Percentiles rank a stretch among this genome's conserved stretches.
These are phyloP conservation scores for Aethes cnicana DNA, from an alignment of 2,888 invertebrate genomes.

Conservation along the genomic window DNA sequence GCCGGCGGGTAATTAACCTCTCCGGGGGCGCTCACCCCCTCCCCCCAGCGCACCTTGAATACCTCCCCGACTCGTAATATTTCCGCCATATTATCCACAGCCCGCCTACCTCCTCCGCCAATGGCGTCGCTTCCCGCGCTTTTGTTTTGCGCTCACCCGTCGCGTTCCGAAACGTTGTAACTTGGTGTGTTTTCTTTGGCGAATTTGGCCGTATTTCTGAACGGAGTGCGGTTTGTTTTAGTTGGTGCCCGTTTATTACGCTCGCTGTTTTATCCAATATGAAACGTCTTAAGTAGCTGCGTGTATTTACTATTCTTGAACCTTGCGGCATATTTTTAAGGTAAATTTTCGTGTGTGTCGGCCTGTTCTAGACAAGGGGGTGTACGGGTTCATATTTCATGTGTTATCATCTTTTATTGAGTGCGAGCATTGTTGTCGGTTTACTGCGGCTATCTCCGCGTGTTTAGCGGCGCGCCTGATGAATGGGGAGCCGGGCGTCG, in stretches of 20 bases:
- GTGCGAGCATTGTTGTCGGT: conserved; percentile 81
- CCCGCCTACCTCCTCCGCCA: conserved; percentile 80
- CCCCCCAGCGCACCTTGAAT: conserved; percentile 69
- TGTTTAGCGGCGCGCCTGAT: conserved; percentile 76
- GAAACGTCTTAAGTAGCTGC: conserved; percentile 52
- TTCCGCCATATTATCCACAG: conserved; percentile 80
- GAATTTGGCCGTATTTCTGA: conserved; percentile 75
- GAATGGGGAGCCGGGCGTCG: conserved; percentile 72
- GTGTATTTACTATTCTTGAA: conserved; percentile 31
- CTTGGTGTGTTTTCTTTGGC: conserved; percentile 70
- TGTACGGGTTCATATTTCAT: conserved; percentile 80
- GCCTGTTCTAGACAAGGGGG: conserved; percentile 55
- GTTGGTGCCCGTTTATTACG: conserved; percentile 70
- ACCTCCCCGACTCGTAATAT: conserved; percentile 77
- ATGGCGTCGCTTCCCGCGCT: conserved; percentile 78
- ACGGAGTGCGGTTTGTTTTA: conserved; percentile 75
- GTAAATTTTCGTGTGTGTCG: conserved; percentile 33
- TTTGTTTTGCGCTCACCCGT: conserved; percentile 73
- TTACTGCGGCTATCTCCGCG: conserved; percentile 78
- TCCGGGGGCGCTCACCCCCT: conserved; percentile 51
- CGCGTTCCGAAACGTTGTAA: conserved; percentile 79
- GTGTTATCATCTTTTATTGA: conserved; percentile 83
- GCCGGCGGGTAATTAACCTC: conserved; percentile 81
- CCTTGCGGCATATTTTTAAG: conserved; percentile 45
- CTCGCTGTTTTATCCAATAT: conserved; percentile 43